Evolutionary conservation across 2,113 vertebrate species (phyloP), one percentile per base, ranked within the genome.

Genomic region (Apodemus speciosus): DNA sequence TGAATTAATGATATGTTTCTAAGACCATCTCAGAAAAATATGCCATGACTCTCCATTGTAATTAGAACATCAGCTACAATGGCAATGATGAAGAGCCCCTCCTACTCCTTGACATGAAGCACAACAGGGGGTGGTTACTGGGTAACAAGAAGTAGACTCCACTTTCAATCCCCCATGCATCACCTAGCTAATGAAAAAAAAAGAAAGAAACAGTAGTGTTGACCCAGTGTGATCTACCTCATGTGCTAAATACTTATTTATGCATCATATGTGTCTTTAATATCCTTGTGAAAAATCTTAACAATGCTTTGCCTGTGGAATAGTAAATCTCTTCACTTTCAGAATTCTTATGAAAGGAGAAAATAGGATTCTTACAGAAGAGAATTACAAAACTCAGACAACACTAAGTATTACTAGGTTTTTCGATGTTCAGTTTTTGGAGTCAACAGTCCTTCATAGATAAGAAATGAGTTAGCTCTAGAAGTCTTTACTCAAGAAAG

Each of bases 1-100:
- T 60, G 35, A 76, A 77, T 90, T 91, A 96, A 92, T 58, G 51
- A 88, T 85, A 95, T 96, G 76, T 95, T 76, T 79, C 60, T n/a
- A 85, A 85, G 35, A 85, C 30, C 7, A 46, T 66, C 30, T 89
- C 77, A 84, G 84, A 91, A 88, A 94, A 89, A 66, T 43, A 60
- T 73, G 10, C 10, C 18, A 77, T 56, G 3, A 68, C 88, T 86
- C 72, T 68, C 13, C 35, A 86, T 62, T 92, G 90, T 92, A 94
- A 89, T 89, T 95, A 66, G 90, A 89, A 92, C 1, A 77, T 49
- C 40, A 56, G 91, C 3, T 15, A 27, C 9, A 40, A 14, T 15
- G 89, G n/a, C 15, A 89, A 38, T 20, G 68, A 53, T 46, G 75
- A 23, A 60, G 64, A 93, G 23, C 21, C 13, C 88, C 18, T 89